Percentiles rank a stretch among this genome's conserved stretches.
Evolutionary conservation across 2,888 invertebrate species (phyloP).

Genomic region (Calliopum simillimum): DNA sequence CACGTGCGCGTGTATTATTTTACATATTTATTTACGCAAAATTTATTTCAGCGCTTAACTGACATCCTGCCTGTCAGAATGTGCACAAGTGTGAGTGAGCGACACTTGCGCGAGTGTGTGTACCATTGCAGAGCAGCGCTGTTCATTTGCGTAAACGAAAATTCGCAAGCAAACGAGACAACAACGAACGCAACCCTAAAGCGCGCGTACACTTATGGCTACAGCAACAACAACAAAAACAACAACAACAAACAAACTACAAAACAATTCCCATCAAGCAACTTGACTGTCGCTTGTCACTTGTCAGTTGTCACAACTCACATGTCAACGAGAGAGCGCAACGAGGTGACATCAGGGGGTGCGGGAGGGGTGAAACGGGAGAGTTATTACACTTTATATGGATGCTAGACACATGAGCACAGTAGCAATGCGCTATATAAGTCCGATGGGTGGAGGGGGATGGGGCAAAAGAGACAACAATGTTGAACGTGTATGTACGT

Average conservation of each 20-base stretch:
- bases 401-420: constrained; percentile 35
- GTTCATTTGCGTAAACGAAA: constrained; percentile 23
- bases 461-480: constrained; percentile 14
- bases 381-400: neutral
- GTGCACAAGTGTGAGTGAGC: constrained; percentile 45
- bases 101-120: neutral
- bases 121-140: constrained; percentile 31
- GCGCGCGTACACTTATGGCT: neutral
- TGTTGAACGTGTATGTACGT: constrained; percentile 4
- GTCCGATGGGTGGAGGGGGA: constrained; percentile 23
- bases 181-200: neutral
- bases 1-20: constrained; percentile 40
- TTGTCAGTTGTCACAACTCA: constrained; percentile 65
- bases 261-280: constrained; percentile 54
- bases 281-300: constrained; percentile 65
- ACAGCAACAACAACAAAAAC: neutral
- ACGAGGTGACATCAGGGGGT: constrained; percentile 60
- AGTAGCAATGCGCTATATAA: constrained; percentile 20
- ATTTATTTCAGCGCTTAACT: constrained; percentile 46
- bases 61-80: constrained; percentile 40
- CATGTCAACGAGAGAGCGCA: constrained; percentile 62
- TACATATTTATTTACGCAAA: constrained; percentile 42
- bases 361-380: constrained; percentile 45
- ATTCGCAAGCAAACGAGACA: neutral
- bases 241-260: neutral